phyloP scores from a whole-genome alignment of 2,113 vertebrate species.

The Ctenodactylus gundi region DNA sequence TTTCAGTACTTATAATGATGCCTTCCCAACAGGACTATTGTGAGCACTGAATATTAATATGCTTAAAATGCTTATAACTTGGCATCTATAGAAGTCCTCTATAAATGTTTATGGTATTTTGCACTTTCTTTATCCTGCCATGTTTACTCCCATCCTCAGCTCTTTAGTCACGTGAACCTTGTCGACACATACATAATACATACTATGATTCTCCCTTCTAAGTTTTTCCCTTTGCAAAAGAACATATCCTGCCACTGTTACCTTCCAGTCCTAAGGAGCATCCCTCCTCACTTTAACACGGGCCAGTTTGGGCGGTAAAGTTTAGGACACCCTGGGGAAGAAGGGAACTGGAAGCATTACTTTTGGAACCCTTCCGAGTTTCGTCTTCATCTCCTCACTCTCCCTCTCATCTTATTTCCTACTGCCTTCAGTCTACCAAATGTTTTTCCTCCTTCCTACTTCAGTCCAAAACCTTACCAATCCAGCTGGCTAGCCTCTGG shows the following conservation, averaged over 20 bases:
- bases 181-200: background rate
- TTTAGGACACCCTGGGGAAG: background rate
- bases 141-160: background rate
- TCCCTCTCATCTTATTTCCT: background rate
- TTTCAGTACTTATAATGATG: background rate
- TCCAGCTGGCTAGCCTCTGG: background rate
- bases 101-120: background rate
- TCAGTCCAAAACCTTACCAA: background rate
- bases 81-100: background rate
- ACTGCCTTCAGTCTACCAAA: background rate
- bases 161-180: background rate
- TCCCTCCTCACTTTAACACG: too few relatives aligned
- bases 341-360: background rate
- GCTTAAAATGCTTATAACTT: background rate
- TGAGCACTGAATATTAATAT: background rate
- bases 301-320: background rate
- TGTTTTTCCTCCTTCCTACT: background rate
- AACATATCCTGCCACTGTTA: background rate
- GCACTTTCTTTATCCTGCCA: conserved; percentile 13
- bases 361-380: background rate
- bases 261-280: background rate
- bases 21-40: too few relatives aligned
- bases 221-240: background rate
- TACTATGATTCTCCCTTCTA: background rate
- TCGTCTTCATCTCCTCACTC: background rate